Conservation (phyloP, 2,797 vertebrate genomes). For the Phataginus tricuspis region DNA sequence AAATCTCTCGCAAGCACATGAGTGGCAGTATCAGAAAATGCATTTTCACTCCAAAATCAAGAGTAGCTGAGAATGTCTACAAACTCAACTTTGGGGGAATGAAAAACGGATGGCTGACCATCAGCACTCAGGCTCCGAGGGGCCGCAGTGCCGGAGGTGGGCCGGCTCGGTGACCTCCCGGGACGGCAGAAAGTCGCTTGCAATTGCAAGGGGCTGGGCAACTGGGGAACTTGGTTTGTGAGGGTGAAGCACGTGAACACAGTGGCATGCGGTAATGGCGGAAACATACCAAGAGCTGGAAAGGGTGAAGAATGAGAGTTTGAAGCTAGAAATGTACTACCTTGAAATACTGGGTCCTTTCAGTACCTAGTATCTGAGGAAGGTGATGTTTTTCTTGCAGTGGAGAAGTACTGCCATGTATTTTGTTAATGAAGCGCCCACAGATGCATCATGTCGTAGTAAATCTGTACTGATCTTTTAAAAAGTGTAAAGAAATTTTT, state of each 20-base stretch:
- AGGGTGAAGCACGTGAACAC: background rate
- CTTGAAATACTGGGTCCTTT: background rate
- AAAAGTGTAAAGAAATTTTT: background rate
- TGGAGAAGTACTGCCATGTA: background rate
- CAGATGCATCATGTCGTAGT: background rate
- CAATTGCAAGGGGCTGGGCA: background rate
- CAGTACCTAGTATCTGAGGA: background rate
- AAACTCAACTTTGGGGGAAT: background rate
- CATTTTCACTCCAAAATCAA: conserved; percentile 13
- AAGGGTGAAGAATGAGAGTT: background rate
- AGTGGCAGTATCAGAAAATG: background rate
- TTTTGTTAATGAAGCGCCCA: background rate
- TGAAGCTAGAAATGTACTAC: background rate
- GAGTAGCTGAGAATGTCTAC: background rate
- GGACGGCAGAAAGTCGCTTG: background rate
- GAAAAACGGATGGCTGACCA: background rate
- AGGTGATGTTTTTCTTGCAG: background rate
- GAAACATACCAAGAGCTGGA: background rate
- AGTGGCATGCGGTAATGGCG: no score
- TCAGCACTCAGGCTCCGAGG: background rate
- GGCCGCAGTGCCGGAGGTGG: background rate
- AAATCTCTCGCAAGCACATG: background rate
- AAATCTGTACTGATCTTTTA: background rate
- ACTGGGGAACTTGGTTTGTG: background rate
- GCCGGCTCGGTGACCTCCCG: background rate